Evolutionary conservation across 2,888 invertebrate genomes (phyloP).

Genomic region (Anoplius nigerrimus): DNA sequence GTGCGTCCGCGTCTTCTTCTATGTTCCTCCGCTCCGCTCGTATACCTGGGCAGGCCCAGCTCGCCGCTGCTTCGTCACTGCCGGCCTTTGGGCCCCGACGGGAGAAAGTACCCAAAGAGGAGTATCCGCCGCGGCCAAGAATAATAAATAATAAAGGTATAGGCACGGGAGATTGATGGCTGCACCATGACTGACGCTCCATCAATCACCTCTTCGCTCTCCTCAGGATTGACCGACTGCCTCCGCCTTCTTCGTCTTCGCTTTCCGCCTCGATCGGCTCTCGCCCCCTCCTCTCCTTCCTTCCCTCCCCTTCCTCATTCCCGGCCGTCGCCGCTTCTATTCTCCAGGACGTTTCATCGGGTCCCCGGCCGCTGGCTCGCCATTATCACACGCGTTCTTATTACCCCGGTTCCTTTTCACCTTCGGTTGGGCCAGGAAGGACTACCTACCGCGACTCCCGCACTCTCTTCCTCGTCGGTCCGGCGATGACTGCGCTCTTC

Average conservation of each 20-base stretch:
- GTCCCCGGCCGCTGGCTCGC: constrained; percentile 26
- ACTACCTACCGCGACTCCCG: constrained; percentile 40
- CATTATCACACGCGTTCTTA: constrained; percentile 55
- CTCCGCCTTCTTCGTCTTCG: constrained; percentile 37
- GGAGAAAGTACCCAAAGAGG: constrained; percentile 40
- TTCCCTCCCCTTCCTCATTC: constrained; percentile 8
- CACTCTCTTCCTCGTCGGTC: constrained; percentile 23
- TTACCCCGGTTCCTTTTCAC: constrained; percentile 44
- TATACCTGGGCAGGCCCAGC: constrained; percentile 53
- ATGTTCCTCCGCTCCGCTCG: not conserved
- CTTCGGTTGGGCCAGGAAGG: constrained; percentile 11
- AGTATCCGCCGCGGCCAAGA: constrained; percentile 59
- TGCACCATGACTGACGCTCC: constrained; percentile 73
- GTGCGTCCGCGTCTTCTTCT: no score
- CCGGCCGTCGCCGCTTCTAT: no score
- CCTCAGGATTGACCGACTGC: constrained; percentile 58
- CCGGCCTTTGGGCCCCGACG: constrained; percentile 58
- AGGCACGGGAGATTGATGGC: constrained; percentile 72
- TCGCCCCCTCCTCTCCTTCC: constrained; percentile 18
- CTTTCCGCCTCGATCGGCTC: constrained; percentile 19
- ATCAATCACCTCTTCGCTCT: constrained; percentile 70
- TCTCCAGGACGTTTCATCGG: constrained; percentile 13
- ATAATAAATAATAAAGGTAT: constrained; percentile 71
- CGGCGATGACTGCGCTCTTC: constrained; percentile 47
- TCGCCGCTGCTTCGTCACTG: constrained; percentile 67